A percentile compares a stretch with the other conserved stretches of the same genome.
Evolutionary conservation across 2,113 vertebrate species (phyloP).

Genomic region (Oreochromis spilurus): DNA sequence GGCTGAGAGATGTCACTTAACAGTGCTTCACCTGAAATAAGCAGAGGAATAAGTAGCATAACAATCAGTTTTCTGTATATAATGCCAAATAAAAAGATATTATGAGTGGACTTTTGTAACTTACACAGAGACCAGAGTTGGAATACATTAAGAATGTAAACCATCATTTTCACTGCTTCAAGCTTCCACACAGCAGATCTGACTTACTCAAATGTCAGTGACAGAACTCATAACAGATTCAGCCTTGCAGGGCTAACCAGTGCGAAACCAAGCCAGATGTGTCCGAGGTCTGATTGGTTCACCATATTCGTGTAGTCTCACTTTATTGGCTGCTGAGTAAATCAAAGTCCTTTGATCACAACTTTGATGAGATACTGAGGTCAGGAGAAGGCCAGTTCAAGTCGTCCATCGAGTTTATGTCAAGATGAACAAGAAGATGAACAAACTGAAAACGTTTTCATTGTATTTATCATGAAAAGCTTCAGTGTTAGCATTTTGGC

Average conservation of each 20-base stretch:
- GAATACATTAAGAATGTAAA: not conserved
- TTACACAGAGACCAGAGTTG: not conserved
- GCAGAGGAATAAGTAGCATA: not conserved
- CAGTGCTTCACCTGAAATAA: not conserved
- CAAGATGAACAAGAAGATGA: not conserved
- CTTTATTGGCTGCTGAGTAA: not conserved
- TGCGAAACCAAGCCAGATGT: not conserved
- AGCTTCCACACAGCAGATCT: not conserved
- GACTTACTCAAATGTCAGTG: not conserved
- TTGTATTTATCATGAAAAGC: not conserved
- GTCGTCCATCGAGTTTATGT: rapidly evolving
- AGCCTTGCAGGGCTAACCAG: rapidly evolving
- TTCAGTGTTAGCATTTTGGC: not conserved
- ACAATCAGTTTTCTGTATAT: not conserved
- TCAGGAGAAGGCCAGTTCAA: not conserved
- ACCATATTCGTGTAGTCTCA: not conserved
- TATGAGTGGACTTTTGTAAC: not conserved
- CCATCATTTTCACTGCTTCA: not conserved
- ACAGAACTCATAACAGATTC: not conserved
- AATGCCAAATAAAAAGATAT: rapidly evolving
- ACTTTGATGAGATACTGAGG: not conserved
- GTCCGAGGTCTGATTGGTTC: not conserved
- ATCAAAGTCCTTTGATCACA: not conserved
- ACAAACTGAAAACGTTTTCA: not conserved
- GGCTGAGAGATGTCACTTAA: not conserved